Percentiles rank a stretch among this genome's conserved stretches.
Evolutionary conservation across 2,888 invertebrate genomes (phyloP).

Genomic region (Synanthedon tipuliformis): DNA sequence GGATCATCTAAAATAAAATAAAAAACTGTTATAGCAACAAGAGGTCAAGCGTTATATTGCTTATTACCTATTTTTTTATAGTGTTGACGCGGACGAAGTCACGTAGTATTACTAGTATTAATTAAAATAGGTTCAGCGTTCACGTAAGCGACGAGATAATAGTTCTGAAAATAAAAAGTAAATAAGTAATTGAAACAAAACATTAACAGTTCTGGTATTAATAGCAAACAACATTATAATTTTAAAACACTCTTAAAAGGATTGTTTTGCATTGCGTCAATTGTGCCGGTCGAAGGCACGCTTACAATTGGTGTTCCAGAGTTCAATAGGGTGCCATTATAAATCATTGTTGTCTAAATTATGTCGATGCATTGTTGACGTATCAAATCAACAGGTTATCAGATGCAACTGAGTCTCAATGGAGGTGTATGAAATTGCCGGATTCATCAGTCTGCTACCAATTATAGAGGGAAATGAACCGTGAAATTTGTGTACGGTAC

Average conservation of each 20-base stretch:
- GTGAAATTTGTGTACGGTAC: slow-evolving; percentile 31
- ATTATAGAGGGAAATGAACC: slow-evolving; percentile 48
- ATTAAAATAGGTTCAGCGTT: no score
- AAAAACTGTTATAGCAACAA: no score
- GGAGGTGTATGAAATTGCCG: slow-evolving; percentile 29
- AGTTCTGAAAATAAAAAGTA: no score
- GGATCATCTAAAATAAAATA: no score
- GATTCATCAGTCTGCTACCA: slow-evolving; percentile 26
- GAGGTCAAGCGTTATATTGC: no score
- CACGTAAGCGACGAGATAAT: no score
- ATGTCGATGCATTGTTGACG: slow-evolving; percentile 18
- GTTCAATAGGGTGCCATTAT: slow-evolving; percentile 22
- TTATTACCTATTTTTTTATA: no score
- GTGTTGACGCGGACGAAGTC: no score
- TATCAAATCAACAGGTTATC: slow-evolving; percentile 41
- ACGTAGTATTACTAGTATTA: no score
- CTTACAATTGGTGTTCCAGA: slow-evolving; percentile 14
- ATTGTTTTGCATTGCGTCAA: slow-evolving; percentile 3
- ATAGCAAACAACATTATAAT: background rate
- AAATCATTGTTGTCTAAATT: slow-evolving; percentile 25
- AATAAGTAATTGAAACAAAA: no score
- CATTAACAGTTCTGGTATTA: no score
- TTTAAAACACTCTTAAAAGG: background rate
- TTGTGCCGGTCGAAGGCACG: slow-evolving; percentile 12
- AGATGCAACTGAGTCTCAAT: slow-evolving; percentile 14